A percentile compares a stretch with the other conserved stretches of the same genome.
phyloP scores from a whole-genome alignment of 2,113 vertebrate species.

The Tetraodon nigroviridis region DNA sequence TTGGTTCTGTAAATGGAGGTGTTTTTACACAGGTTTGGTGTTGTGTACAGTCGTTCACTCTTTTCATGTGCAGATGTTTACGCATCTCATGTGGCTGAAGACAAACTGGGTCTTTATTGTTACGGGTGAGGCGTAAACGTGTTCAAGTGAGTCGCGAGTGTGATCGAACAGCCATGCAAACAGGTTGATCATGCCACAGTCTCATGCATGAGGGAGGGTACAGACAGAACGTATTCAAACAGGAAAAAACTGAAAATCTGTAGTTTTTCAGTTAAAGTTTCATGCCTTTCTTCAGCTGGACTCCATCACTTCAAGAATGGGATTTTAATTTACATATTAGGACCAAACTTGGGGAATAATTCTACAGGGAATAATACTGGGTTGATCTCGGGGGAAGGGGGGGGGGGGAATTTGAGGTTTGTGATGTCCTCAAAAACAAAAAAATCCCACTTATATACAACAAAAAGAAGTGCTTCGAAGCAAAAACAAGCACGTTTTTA shows the following conservation, averaged over 20 bases:
- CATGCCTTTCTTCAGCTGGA: no score
- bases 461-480: conserved; percentile 54
- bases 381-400: neutral
- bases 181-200: conserved; percentile 54
- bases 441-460: conserved; percentile 49
- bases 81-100: neutral
- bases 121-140: neutral
- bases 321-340: neutral
- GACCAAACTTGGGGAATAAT: conserved; percentile 2
- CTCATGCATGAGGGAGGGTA: conserved; percentile 55
- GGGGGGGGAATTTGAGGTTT: conserved; percentile 17
- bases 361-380: conserved; percentile 1
- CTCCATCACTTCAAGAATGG: no score
- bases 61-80: conserved; percentile 1
- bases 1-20: conserved; percentile 26
- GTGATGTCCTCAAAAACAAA: conserved; percentile 16
- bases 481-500: conserved; percentile 66
- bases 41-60: no score
- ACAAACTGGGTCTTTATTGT: neutral
- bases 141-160: conserved; percentile 3
- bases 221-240: conserved; percentile 3
- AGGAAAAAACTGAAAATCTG: neutral
- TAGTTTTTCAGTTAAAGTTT: no score
- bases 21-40: conserved; percentile 17
- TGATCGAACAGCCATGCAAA: conserved; percentile 61